Base-by-base conservation (phyloP, 2,113 vertebrate species). In the Sceloporus tristichus region DNA sequence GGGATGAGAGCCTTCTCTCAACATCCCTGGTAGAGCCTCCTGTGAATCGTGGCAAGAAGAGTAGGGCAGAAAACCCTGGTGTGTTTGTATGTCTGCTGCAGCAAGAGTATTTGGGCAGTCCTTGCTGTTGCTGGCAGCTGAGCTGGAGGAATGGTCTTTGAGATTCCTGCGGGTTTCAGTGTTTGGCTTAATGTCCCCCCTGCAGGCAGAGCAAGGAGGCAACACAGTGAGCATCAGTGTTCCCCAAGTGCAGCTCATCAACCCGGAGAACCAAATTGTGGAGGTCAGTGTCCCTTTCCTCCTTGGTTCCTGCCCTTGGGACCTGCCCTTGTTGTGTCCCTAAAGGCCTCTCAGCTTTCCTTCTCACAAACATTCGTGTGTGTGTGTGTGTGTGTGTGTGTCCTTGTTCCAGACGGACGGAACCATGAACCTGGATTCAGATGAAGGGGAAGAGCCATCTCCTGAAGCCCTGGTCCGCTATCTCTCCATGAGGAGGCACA, bases 221-320 rank as follows among this genome's bases (percentile, higher is more conserved):
- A 97, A 98, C 84, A 87, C 98, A 1, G 93, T 99, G 95, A 98
- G 96, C 97, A 97, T 99, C 96, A 99, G 96, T 0, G 98, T 99
- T 80, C 99, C 99, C 0, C 99, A 99, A 29, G 99, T 99, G 87
- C 99, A 99, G 96, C 98, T 99, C 88, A 99, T 99, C 96, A 99
- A 99, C 95, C 99, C 99, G 0, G 99, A 99, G 93, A 99, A 99
- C 97, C 98, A 99, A 73, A 99, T 99, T 7, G 98, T 99, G 86
- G 98, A 99, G 98, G 99, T 98, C 91, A 98, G 98, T 82, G 76
- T 0, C 74, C 21, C 2, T 38, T 42, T 40, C 14, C 0, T 4
- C 0, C 2, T 2, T 0, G 1, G n/a, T 3, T 6, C 65, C 79
- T 77, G 16, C 42, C 9, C 75, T 0, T 21, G 29, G 62, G 18